Evolutionary conservation across 2,888 invertebrate genomes (phyloP).

Genomic region (Amiota minor): DNA sequence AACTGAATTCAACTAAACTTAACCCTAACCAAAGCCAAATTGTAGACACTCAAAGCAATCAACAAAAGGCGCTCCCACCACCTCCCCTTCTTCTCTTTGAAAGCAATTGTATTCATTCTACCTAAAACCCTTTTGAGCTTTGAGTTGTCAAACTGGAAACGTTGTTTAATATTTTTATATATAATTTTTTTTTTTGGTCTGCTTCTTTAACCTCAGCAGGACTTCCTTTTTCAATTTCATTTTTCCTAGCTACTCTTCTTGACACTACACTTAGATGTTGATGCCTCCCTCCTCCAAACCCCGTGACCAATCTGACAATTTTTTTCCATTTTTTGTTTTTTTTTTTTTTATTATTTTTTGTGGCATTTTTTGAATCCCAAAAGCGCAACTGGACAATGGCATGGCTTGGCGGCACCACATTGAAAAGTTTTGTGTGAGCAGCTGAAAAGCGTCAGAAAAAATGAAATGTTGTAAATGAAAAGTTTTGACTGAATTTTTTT

Average conservation of each 20-base stretch:
- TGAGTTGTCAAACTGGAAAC: no score
- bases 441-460: slow-evolving; percentile 47
- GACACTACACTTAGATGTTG: no score
- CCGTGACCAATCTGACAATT: not conserved
- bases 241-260: not conserved
- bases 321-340: slow-evolving; percentile 6
- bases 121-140: no score
- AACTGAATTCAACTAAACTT: slow-evolving; percentile 35
- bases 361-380: slow-evolving; percentile 26
- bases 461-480: slow-evolving; percentile 41
- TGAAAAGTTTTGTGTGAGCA: slow-evolving; percentile 44
- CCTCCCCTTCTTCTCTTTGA: slow-evolving; percentile 39
- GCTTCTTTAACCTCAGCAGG: slow-evolving; percentile 39
- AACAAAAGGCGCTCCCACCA: slow-evolving; percentile 13
- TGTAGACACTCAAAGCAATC: not conserved
- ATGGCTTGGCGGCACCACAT: not conserved
- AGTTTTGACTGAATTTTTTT: slow-evolving; percentile 36
- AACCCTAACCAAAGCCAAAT: slow-evolving; percentile 28
- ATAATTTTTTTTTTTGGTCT: slow-evolving; percentile 7
- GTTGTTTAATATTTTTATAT: no score
- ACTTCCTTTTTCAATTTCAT: slow-evolving; percentile 22
- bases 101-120: slow-evolving; percentile 23
- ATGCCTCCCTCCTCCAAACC: no score
- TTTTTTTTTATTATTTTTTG: slow-evolving; percentile 5
- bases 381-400: slow-evolving; percentile 34